Evolutionary conservation across 2,888 invertebrate genomes (phyloP), one percentile per base, ranked within the genome.

Genomic region (Resseliella maxima): DNA sequence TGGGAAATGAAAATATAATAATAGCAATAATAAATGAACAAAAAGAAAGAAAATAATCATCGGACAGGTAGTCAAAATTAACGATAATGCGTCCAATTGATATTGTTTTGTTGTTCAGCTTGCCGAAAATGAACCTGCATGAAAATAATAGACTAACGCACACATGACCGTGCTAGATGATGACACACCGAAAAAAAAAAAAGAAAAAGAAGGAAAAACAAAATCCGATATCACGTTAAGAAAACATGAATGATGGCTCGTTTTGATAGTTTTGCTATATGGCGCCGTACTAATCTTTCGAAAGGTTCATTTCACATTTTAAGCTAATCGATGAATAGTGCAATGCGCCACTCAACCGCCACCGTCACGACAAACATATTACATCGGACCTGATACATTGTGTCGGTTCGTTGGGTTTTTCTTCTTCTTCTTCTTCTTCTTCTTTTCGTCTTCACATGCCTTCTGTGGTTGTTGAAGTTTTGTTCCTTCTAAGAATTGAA

Each of bases 271-370:
- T 31, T 72, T 72, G n/a, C 59, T 21, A n/a, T 31, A 31, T 21
- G 83, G 83, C 83, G 83, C 83, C 83, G 38, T 38, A 8, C 36
- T 83, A 83, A 83, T 83, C 38, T 83, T 38, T 83, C 24, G 59
- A 38, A 38, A 24, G 83, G 83, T 83, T 83, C 72, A 72, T 35
- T 83, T 83, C 24, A 83, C 24, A 72, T 38, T 83, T 83, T 38
- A 24, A 36, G n/a, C 6, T 38, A 36, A 83, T 83, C 83, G 38
- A 38, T 38, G 46, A 15, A 81, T 36, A 5, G n/a, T n/a, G n/a
- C n/a, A 83, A 83, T 12, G 83, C 83, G 12, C 38, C 83, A 83
- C 83, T n/a, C 46, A 8, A 50, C 18, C 8, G 46, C n/a, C n/a
- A n/a, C n/a, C n/a, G n/a, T n/a, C n/a, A n/a, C n/a, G n/a, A n/a